phyloP scores from a whole-genome alignment of 2,888 invertebrate species.

The Calephelis perditalis region DNA sequence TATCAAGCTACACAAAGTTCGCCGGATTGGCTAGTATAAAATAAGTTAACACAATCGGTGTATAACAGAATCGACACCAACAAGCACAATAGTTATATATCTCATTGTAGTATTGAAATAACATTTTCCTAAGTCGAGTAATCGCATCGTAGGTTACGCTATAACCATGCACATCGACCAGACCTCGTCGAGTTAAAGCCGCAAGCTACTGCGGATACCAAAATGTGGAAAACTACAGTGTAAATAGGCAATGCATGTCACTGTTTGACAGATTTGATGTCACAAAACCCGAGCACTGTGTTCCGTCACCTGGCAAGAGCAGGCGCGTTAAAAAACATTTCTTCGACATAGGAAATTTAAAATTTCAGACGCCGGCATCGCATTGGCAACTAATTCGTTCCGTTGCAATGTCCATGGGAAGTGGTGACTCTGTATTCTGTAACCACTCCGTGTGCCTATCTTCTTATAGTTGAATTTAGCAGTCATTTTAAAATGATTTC shows the following conservation, averaged over 20 bases:
- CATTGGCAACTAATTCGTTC: too few relatives aligned
- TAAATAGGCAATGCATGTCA: conserved; percentile 77
- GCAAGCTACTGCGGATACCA: conserved; percentile 42
- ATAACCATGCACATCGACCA: conserved; percentile 74
- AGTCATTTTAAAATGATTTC: too few relatives aligned
- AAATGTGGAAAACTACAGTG: conserved; percentile 56
- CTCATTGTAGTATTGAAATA: conserved; percentile 75
- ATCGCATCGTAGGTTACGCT: conserved; percentile 76
- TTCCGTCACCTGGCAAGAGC: conserved; percentile 72
- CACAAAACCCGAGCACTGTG: conserved; percentile 76
- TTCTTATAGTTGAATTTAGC: too few relatives aligned
- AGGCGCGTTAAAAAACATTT: conserved; percentile 43
- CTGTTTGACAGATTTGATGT: conserved; percentile 76
- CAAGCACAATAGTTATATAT: conserved; percentile 74
- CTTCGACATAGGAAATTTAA: neutral
- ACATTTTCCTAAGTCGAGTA: conserved; percentile 73
- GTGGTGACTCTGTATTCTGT: too few relatives aligned
- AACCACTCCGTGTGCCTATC: too few relatives aligned
- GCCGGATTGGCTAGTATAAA: too few relatives aligned
- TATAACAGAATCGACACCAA: conserved; percentile 24
- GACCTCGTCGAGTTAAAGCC: conserved; percentile 53
- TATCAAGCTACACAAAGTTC: too few relatives aligned
- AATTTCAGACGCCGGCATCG: too few relatives aligned
- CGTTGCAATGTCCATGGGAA: too few relatives aligned
- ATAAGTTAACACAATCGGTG: too few relatives aligned